Evolutionary conservation across 2,113 vertebrate genomes (phyloP).

Genomic region (Rhynchopsitta pachyrhyncha): DNA sequence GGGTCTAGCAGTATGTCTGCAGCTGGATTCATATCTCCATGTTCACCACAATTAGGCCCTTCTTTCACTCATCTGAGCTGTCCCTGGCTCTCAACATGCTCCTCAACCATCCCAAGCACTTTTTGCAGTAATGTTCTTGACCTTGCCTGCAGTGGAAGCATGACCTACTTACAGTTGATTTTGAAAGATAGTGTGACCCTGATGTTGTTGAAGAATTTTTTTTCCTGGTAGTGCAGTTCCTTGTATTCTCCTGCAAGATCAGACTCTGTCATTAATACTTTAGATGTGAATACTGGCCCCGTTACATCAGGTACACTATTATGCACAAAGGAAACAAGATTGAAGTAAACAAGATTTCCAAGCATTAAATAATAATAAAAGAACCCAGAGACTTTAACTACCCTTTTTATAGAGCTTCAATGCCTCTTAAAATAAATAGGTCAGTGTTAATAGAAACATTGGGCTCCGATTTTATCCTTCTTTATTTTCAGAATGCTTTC

Average conservation of each 20-base stretch:
- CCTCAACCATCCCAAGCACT: neutral
- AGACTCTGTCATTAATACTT: slow-evolving; percentile 62
- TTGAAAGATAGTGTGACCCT: slow-evolving; percentile 36
- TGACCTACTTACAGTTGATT: slow-evolving; percentile 58
- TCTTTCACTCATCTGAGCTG: neutral
- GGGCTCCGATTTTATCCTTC: neutral
- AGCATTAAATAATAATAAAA: slow-evolving; percentile 64
- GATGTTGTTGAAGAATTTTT: neutral
- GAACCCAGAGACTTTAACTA: slow-evolving; percentile 37
- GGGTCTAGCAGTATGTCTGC: neutral
- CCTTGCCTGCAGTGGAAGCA: neutral
- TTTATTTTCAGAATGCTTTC: slow-evolving; percentile 28
- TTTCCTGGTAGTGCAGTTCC: slow-evolving; percentile 53
- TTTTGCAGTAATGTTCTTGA: neutral
- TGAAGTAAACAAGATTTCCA: slow-evolving; percentile 63
- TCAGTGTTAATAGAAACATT: neutral
- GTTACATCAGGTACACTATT: slow-evolving; percentile 53
- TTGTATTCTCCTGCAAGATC: slow-evolving; percentile 56
- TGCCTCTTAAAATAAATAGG: slow-evolving; percentile 41
- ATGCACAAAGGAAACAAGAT: slow-evolving; percentile 55
- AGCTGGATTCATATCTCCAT: neutral
- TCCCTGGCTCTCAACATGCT: neutral
- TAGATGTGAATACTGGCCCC: slow-evolving; percentile 37
- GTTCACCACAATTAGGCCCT: neutral
- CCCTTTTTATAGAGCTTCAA: slow-evolving; percentile 26